Base-by-base conservation (phyloP, 2,888 invertebrate genomes). In the Harpalus rufipes region DNA sequence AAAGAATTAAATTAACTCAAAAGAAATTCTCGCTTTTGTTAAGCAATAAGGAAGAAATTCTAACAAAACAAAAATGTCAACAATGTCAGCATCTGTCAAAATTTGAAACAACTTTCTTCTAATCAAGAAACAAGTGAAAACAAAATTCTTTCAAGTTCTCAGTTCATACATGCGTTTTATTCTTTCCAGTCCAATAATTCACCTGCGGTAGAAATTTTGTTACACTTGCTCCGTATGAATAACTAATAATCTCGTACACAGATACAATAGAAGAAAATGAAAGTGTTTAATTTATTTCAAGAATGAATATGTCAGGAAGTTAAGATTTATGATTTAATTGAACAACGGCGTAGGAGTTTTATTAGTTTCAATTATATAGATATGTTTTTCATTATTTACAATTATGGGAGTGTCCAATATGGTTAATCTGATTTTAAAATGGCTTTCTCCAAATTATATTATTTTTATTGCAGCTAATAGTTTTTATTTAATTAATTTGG, bases 251-350 rank as follows among this genome's bases (percentile, higher is more conserved):
- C 51, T 16, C 25, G 44, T 1, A 74, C 18, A 7, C n/a, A 74
- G 18, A 74, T 51, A 74, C 72, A 74, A 74, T 74, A 44, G 72
- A 74, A 74, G 72, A 74, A 74, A 74, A 74, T 44, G 72, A 74
- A 74, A 74, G 72, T 74, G 41, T 44, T 16, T 16, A 44, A 74
- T 41, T 63, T 21, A 32, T 32, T 68, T 68, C 12, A 63, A 25
- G n/a, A 25, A 25, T 63, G 32, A 68, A 14, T 39, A 39, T 74
- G 72, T 18, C 72, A 74, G 72, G 51, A 74, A 74, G 72, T 72
- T n/a, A 39, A 72, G 68, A 72, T 72, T 72, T 72, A 72, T 72
- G 39, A n/a, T 72, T 41, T 72, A 41, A 10, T 41, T 72, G 14
- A n/a, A 41, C 8, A 12, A 32, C 8, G 4, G 41, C 63, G 63